phyloP scores from a whole-genome alignment of 2,113 vertebrate species.

The Ursus arctos region DNA sequence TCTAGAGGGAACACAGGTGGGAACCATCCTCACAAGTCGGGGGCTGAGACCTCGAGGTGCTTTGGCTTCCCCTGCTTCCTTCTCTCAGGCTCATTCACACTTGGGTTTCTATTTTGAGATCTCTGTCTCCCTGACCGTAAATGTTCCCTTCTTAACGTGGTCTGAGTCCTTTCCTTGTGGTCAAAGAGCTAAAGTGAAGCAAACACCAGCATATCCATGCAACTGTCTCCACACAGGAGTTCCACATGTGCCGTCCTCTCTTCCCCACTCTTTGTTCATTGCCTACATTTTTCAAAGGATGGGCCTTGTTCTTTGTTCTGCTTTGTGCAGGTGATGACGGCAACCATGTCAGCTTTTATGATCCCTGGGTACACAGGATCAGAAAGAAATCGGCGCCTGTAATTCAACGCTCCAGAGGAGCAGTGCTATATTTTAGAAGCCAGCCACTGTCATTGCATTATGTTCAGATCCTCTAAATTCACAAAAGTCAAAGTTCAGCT shows the following conservation, averaged over 20 bases:
- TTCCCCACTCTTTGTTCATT: neutral
- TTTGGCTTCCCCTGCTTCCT: neutral
- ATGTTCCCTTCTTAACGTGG: neutral
- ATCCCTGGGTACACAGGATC: neutral
- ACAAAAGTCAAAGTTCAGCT: neutral
- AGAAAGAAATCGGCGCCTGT: neutral
- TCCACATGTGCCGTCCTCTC: neutral
- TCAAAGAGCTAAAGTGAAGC: neutral
- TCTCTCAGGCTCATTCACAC: neutral
- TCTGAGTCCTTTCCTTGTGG: neutral
- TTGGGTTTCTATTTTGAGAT: neutral
- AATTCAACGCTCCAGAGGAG: neutral
- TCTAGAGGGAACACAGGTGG: neutral
- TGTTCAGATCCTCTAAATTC: neutral
- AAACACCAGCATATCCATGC: neutral
- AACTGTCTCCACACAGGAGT: too few relatives aligned
- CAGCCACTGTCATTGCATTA: neutral
- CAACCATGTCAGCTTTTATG: neutral
- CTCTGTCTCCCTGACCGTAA: neutral
- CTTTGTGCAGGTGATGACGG: neutral
- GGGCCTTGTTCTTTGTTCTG: neutral
- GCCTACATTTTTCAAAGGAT: conserved; percentile 19
- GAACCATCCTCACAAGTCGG: neutral
- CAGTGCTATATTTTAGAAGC: neutral
- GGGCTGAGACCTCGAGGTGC: neutral